Evolutionary conservation across 2,113 vertebrate genomes (phyloP), one percentile per base, ranked within the genome.

Genomic region (Notothenia coriiceps): DNA sequence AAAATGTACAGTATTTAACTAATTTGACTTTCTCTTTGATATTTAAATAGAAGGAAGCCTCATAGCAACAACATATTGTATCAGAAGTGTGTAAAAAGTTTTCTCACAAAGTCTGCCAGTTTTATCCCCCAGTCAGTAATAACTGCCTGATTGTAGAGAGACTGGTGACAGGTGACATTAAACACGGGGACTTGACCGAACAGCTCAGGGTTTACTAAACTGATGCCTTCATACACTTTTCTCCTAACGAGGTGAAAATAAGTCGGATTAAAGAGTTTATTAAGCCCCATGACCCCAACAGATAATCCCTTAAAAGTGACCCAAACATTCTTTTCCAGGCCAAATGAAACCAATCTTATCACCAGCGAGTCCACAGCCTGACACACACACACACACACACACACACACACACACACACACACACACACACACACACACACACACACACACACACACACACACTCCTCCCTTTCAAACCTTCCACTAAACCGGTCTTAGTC

Each of bases 321-420:
- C 82, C 76, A 88, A 83, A 88, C 85, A 92, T 91, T 90, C 85
- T 89, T 86, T 88, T 86, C 68, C 80, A 78, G 76, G 43, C 73
- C 78, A 88, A 83, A 57, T 71, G 76, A 84, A 79, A 77, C 14
- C 66, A 71, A 82, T 80, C 85, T 80, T 2, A 84, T 82, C 67
- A 63, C 73, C 67, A 40, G 8, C 13, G 52, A 56, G 18, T 74
- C 79, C 35, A 29, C 59, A 60, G 29, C 29, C 29, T 29, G 29
- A n/a, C 61, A 55, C 62, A 12, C 61, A 4, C 73, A 43, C 50
- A 33, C 62, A 54, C 43, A 22, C 52, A 50, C 54, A 40, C 25
- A 67, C 61, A 50, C 74, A 54, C 68, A 33, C 22, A 60, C 69
- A 17, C 66, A 69, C 63, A 49, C 54, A 47, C 69, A 71, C 76